Evolutionary conservation across 2,888 invertebrate species (phyloP).

Genomic region (Andrena haemorrhoa): DNA sequence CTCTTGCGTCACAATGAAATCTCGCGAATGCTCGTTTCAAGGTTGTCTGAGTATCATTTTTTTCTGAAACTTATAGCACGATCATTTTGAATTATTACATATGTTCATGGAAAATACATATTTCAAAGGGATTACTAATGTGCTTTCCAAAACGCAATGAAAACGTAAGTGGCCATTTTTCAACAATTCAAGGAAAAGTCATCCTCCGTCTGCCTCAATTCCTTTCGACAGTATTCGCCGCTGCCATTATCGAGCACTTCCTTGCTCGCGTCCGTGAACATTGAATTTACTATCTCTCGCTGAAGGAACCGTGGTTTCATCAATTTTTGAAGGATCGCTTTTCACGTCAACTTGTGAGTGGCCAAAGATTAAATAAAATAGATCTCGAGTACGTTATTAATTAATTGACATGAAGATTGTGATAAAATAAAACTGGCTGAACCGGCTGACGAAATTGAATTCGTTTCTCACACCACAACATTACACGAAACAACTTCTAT

Average conservation of each 20-base stretch:
- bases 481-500: neutral
- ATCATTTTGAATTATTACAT: neutral
- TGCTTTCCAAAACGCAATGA: constrained; percentile 1
- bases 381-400: neutral
- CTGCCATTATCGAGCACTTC: constrained; percentile 56
- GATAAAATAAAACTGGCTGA: no score
- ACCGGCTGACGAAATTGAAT: neutral
- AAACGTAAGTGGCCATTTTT: constrained; percentile 37
- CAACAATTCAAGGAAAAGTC: constrained; percentile 44
- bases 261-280: constrained; percentile 52
- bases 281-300: constrained; percentile 65
- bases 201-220: constrained; percentile 46
- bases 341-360: constrained; percentile 31
- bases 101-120: neutral
- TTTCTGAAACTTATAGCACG: no score
- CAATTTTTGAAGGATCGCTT: constrained; percentile 64
- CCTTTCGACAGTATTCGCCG: constrained; percentile 40
- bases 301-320: constrained; percentile 58
- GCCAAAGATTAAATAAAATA: constrained; percentile 23
- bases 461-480: neutral
- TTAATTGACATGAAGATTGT: neutral
- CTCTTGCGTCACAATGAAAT: neutral
- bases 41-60: neutral
- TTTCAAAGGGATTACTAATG: neutral
- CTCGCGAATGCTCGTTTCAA: neutral